Evolutionary conservation across 2,113 vertebrate species (phyloP), one percentile per base, ranked within the genome.

Genomic region (Ammodytes marinus): DNA sequence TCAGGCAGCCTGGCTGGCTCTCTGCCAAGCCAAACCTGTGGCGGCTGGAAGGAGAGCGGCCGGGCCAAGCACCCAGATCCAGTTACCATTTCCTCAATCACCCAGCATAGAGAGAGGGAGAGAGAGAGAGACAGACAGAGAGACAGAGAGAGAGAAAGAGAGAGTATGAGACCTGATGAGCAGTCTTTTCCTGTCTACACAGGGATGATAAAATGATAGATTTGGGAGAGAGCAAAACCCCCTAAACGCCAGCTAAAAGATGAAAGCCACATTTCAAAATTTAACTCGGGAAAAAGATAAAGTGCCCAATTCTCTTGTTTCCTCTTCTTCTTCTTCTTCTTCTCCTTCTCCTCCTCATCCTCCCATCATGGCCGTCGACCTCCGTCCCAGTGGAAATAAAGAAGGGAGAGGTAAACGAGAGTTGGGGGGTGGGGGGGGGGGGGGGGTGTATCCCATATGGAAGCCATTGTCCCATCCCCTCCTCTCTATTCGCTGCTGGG

Each of bases 21-120:
- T 0, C 46, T 2, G 91, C 94, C 92, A 94, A 93, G 59, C 75
- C 84, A 92, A 93, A 91, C 91, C 91, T 91, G 90, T 65, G 83
- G 83, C 60, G 74, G 79, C 88, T 88, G 83, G 89, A 91, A 84
- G 83, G 71, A 86, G 84, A 85, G 81, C 61, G 37, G 76, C 50
- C 84, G 80, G 37, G 76, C 50, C 84, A 80, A 58, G 65, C 88
- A 80, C 91, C 64, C 85, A 80, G 86, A 89, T 93, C 85, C 89
- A 93, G 89, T 95, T 95, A 93, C 91, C 92, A 52, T 92, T 94
- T 95, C 93, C 92, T 93, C 89, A 83, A 84, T 53, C 83, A 90
- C 70, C 8, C 6, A 10, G 54, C 46, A 37, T 17, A 43, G 54
- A 58, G 77, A 80, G 84, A 78, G 73, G 83, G 79, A 17, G 77